A percentile compares a stretch with the other conserved stretches of the same genome.
Conservation (phyloP, 2,888 invertebrate species). For the Cacoxenus indagator region DNA sequence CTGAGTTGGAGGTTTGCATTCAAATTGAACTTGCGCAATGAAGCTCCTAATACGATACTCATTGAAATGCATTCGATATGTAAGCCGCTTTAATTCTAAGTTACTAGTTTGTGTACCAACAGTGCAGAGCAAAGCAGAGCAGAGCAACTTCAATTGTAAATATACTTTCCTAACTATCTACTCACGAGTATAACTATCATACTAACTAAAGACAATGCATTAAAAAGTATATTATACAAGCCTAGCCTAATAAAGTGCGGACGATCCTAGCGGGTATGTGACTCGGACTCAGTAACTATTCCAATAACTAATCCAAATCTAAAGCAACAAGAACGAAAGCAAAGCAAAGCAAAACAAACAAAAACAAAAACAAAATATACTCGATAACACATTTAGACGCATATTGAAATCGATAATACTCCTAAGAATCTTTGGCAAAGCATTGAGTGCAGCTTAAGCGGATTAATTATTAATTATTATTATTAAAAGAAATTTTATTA, state of each 20-base stretch:
- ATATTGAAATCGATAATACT: background rate
- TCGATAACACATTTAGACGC: background rate
- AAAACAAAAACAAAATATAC: too few species aligned
- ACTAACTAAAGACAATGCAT: background rate
- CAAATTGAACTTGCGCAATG: background rate
- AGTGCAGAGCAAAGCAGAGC: background rate
- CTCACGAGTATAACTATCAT: background rate
- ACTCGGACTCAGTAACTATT: background rate
- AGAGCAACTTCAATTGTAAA: background rate
- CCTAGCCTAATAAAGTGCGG: background rate
- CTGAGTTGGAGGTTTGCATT: background rate
- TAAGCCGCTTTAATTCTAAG: background rate
- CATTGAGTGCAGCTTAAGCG: background rate
- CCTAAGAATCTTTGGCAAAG: background rate
- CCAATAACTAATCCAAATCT: background rate
- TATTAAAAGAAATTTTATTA: background rate
- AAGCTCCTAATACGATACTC: background rate
- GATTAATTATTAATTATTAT: background rate
- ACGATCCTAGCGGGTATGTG: background rate
- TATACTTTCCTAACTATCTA: conserved; percentile 1
- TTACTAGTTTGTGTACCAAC: conserved; percentile 14
- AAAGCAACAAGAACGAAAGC: background rate
- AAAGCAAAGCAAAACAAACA: too few species aligned
- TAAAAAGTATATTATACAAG: background rate
- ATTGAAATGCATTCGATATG: background rate